These are phyloP conservation scores for Nomada lathburiana DNA, from an alignment of 2,888 invertebrate species.

Conservation along the genomic window DNA sequence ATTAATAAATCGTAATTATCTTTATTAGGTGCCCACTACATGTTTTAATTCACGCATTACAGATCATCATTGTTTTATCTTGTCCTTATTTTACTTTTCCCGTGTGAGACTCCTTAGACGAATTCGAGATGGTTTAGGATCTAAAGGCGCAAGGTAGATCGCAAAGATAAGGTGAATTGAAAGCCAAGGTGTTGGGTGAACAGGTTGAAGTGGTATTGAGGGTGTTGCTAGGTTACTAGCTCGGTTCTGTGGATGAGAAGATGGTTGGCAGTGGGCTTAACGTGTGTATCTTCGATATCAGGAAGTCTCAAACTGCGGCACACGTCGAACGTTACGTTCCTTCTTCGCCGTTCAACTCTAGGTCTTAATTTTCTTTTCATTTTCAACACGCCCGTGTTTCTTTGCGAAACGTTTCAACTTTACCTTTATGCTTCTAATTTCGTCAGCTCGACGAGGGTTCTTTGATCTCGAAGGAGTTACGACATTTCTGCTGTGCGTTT, in stretches of 20 bases:
- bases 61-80: background rate
- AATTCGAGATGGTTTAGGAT: slow-evolving; percentile 46
- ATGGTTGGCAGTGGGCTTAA: slow-evolving; percentile 50
- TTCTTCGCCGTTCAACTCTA: slow-evolving; percentile 48
- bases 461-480: slow-evolving; percentile 35
- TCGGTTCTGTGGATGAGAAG: slow-evolving; percentile 72
- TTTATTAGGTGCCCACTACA: background rate
- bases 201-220: slow-evolving; percentile 75
- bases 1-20: no score
- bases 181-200: slow-evolving; percentile 76
- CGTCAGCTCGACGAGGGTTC: slow-evolving; percentile 40
- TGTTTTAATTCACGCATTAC: background rate
- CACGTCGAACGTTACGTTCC: slow-evolving; percentile 55
- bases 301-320: slow-evolving; percentile 49
- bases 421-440: slow-evolving; percentile 30
- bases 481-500: no score
- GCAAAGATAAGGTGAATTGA: slow-evolving; percentile 81
- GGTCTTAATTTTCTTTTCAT: slow-evolving; percentile 62
- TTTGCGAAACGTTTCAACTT: background rate
- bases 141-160: slow-evolving; percentile 73
- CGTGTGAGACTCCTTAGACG: slow-evolving; percentile 33
- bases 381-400: slow-evolving; percentile 23
- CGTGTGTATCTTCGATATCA: slow-evolving; percentile 64
- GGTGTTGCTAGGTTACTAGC: slow-evolving; percentile 83
- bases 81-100: slow-evolving; percentile 34